Conservation (phyloP, 2,113 vertebrate genomes). For the Aegithalos caudatus region DNA sequence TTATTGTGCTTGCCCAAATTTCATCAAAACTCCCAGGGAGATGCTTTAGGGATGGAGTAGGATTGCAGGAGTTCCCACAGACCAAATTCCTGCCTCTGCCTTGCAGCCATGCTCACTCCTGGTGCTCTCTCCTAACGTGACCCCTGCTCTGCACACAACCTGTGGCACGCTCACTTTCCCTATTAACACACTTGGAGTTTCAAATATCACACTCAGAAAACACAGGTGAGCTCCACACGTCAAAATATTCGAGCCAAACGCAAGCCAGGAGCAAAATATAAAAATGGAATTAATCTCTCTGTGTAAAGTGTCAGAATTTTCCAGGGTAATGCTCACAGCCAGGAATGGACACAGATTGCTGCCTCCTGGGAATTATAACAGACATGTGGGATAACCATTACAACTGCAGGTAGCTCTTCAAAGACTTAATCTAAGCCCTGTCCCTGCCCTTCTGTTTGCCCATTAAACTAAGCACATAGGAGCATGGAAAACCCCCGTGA, state of each 20-base stretch:
- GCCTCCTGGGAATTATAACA: background rate
- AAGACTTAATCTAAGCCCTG: background rate
- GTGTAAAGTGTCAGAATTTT: background rate
- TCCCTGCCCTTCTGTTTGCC: conserved; percentile 16
- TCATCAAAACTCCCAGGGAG: fast-evolving
- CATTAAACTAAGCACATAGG: background rate
- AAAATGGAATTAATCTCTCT: background rate
- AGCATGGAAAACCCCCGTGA: background rate
- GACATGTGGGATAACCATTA: background rate
- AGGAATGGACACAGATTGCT: background rate
- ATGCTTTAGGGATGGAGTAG: background rate
- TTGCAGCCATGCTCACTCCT: background rate
- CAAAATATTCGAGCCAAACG: background rate
- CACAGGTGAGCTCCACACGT: background rate
- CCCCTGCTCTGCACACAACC: background rate
- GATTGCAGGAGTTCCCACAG: fast-evolving
- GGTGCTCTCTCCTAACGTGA: background rate
- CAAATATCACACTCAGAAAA: background rate
- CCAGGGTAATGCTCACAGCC: background rate
- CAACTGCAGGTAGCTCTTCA: background rate
- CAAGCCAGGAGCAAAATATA: background rate
- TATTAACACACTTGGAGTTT: background rate
- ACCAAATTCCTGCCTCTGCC: background rate
- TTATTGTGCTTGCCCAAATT: background rate
- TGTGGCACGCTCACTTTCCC: background rate